phyloP scores from a whole-genome alignment of 2,888 invertebrate genomes.

The Tipula vernalis region DNA sequence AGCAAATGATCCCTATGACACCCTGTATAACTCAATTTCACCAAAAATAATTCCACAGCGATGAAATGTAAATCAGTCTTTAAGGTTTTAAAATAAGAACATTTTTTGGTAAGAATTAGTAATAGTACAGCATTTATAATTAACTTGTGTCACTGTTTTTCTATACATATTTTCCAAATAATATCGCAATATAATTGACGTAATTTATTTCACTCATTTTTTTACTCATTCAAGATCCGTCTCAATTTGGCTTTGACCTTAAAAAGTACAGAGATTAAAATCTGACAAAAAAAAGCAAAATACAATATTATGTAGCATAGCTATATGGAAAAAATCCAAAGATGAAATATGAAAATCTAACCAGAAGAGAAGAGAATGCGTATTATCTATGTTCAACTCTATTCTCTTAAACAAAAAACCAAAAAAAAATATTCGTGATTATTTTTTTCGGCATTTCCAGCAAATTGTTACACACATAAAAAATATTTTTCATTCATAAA shows the following conservation, averaged over 20 bases:
- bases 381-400: neutral
- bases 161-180: too few species aligned
- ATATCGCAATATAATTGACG: neutral
- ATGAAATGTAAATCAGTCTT: too few species aligned
- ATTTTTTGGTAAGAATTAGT: too few species aligned
- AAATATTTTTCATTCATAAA: neutral
- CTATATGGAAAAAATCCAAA: neutral
- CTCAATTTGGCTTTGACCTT: neutral
- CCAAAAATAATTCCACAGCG: too few species aligned
- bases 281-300: neutral
- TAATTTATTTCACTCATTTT: neutral
- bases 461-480: neutral
- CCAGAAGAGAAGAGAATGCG: neutral
- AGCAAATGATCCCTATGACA: too few species aligned
- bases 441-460: neutral
- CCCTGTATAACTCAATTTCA: too few species aligned
- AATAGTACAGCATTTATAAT: too few species aligned
- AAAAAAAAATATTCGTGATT: neutral
- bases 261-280: neutral
- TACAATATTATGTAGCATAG: too few species aligned
- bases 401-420: too few species aligned
- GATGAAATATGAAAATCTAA: neutral
- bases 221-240: neutral
- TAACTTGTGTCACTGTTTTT: too few species aligned
- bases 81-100: too few species aligned